Evolutionary conservation across 2,797 vertebrate genomes (phyloP).

Genomic region (Sus cebifrons): DNA sequence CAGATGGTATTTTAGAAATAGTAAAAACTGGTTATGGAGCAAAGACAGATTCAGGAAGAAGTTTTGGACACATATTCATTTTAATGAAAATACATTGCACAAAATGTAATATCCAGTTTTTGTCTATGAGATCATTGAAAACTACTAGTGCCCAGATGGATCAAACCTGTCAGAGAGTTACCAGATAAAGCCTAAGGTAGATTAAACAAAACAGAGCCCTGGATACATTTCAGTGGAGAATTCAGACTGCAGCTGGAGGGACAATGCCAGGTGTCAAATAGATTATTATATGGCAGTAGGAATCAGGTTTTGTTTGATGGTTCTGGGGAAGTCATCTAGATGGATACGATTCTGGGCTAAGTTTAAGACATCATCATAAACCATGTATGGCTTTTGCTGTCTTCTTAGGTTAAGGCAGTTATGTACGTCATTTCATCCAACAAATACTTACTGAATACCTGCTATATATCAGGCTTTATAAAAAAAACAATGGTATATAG

Average conservation of each 20-base stretch:
- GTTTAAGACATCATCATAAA: background rate
- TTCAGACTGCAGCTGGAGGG: background rate
- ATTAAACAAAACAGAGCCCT: background rate
- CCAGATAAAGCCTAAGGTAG: background rate
- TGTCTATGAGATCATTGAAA: background rate
- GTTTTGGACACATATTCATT: constrained; percentile 17
- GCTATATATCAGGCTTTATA: background rate
- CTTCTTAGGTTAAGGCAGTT: background rate
- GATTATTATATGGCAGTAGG: background rate
- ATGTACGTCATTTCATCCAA: background rate
- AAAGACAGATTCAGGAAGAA: constrained; percentile 40
- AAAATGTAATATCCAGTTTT: background rate
- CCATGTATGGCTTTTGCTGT: background rate
- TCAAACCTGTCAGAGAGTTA: background rate
- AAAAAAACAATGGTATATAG: background rate
- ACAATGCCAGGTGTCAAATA: background rate
- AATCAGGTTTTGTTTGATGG: background rate
- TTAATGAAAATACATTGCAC: background rate
- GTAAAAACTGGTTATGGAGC: background rate
- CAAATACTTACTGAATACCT: background rate
- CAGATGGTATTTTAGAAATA: background rate
- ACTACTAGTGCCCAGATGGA: background rate
- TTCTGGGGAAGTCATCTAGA: background rate
- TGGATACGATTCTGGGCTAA: background rate
- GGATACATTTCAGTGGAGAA: background rate